Percentiles rank a stretch among this genome's conserved stretches.
Conservation (phyloP, 2,888 invertebrate species). For the Drosophila multiciliata region DNA sequence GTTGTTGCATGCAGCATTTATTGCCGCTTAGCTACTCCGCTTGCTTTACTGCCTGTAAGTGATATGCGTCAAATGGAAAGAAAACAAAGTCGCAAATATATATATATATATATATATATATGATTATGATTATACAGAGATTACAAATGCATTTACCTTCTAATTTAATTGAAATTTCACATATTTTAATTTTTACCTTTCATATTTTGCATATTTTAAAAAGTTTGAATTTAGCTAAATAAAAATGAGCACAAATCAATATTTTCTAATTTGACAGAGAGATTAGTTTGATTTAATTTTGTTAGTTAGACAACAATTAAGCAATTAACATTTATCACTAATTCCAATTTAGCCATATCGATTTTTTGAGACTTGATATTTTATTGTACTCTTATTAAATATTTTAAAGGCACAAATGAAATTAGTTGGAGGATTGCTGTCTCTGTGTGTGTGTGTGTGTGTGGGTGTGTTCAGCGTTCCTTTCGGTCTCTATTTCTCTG, state of each 20-base stretch:
- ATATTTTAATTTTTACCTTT: background rate
- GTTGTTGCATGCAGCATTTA: constrained; percentile 38
- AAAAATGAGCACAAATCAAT: background rate
- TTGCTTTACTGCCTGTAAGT: constrained; percentile 23
- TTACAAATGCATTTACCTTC: background rate
- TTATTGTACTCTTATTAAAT: background rate
- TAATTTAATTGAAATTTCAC: background rate
- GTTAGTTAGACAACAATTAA: background rate
- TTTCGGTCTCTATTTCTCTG: background rate
- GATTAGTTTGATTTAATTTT: background rate
- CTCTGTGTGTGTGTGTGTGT: background rate
- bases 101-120: constrained; percentile 1
- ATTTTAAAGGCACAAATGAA: constrained; percentile 35
- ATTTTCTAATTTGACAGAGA: background rate
- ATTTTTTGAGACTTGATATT: background rate
- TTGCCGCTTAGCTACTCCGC: constrained; percentile 12
- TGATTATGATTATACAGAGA: too few relatives aligned
- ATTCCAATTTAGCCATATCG: background rate
- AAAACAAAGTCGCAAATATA: constrained; percentile 37
- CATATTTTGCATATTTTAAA: background rate
- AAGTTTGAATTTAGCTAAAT: background rate
- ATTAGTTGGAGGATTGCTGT: constrained; percentile 26
- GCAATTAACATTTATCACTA: background rate
- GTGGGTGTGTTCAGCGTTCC: background rate
- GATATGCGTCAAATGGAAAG: constrained; percentile 63